Base-by-base conservation (phyloP, 2,888 invertebrate genomes). In the Frankliniella intonsa region DNA sequence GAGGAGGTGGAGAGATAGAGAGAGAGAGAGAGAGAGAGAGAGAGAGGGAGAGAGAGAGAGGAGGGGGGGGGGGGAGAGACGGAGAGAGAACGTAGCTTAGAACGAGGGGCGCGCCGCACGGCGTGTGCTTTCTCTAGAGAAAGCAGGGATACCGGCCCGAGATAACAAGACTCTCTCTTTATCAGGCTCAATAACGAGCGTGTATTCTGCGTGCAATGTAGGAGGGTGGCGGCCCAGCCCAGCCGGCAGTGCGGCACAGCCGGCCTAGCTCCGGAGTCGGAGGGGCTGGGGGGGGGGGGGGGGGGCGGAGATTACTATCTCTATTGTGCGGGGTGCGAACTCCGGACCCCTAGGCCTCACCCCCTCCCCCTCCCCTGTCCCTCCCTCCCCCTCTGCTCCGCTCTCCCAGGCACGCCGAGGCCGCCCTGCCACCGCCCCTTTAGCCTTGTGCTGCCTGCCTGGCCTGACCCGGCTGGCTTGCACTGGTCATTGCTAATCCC, bases 41-140 rank as follows among this genome's bases (percentile, higher is more conserved):
- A 82, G 80, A 80, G n/a, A 65, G 81, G 49, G 80, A 82, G 80
- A 82, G 79, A 81, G 50, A 55, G 82, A 49, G 81, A 22, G 81
- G 14, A 62, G 50, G 49, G 14, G 81, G 50, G 49, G n/a, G 51
- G 1, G 25, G 69, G 11, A 50, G 9, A 81, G 22, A 51, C 19
- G 49, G 7, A 50, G 19, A 49, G 38, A 38, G 38, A 38, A 5
- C 5, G 38, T 38, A 38, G 38, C 38, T 38, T 38, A 38, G 38
- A 38, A 38, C 38, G 38, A 38, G 38, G 38, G 38, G 38, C n/a
- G n/a, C n/a, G n/a, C n/a, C n/a, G n/a, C n/a, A n/a, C n/a, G n/a
- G n/a, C 38, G 38, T 38, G 38, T 38, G 38, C 38, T 38, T 38
- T 38, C 38, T 38, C 38, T 38, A 38, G 38, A 38, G 38, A 38